Evolutionary conservation across 1,140 invertebrate genomes (phyloP).

Genomic region (Subanguina moxae): DNA sequence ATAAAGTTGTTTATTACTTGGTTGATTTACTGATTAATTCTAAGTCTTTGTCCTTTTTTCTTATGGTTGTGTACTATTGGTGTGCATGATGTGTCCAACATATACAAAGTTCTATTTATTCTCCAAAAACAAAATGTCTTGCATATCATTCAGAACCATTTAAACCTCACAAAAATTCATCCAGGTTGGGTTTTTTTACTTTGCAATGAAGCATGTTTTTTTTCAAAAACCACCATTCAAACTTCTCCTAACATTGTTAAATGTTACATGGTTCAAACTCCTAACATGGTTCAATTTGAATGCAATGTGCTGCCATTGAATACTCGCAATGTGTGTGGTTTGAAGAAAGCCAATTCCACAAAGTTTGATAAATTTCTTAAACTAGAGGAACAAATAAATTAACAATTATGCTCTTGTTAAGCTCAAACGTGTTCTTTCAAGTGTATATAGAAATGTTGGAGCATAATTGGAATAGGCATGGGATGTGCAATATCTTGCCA

Average conservation of each 20-base stretch:
- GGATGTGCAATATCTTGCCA: no score
- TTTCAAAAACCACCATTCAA: background rate
- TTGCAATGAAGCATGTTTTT: no score
- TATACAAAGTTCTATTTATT: constrained; percentile 89
- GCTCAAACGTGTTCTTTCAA: constrained; percentile 7
- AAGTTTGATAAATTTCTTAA: constrained; percentile 75
- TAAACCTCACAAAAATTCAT: constrained; percentile 36
- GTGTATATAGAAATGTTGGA: constrained; percentile 96
- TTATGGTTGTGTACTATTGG: no score
- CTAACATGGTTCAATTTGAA: constrained; percentile 67
- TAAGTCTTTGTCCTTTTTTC: no score
- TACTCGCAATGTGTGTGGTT: constrained; percentile 79
- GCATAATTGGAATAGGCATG: constrained; percentile 74
- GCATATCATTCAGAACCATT: constrained; percentile 60
- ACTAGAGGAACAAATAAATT: constrained; percentile 29
- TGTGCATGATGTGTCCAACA: constrained; percentile 85
- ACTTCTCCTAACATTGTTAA: constrained; percentile 5
- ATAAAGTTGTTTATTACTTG: no score
- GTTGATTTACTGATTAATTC: no score
- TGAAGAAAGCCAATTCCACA: constrained; percentile 77
- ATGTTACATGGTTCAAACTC: constrained; percentile 13
- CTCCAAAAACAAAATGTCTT: constrained; percentile 86
- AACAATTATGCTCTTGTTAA: constrained; percentile 7
- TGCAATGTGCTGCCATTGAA: constrained; percentile 95
- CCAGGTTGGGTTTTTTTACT: background rate